A percentile compares a stretch with the other conserved stretches of the same genome.
Evolutionary conservation across 2,888 invertebrate genomes (phyloP).

Genomic region (Diarsia brunnea): DNA sequence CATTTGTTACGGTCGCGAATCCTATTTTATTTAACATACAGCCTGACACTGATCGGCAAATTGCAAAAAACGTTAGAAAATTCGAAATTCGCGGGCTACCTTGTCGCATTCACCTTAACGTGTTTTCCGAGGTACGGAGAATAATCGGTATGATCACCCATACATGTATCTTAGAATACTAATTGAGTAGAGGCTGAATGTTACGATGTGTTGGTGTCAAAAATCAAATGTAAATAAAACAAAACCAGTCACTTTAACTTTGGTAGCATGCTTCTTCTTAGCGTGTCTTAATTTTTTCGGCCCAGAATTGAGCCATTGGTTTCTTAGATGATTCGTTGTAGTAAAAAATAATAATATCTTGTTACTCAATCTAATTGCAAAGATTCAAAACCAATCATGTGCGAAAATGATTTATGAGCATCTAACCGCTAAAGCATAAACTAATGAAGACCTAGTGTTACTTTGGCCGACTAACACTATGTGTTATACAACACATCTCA

Average conservation of each 20-base stretch:
- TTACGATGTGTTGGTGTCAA: background rate
- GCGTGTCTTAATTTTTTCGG: background rate
- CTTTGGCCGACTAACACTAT: slow-evolving; percentile 11
- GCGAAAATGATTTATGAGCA: slow-evolving; percentile 4
- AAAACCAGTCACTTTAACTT: background rate
- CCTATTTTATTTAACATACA: too few relatives aligned
- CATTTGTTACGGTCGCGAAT: too few relatives aligned
- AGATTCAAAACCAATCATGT: background rate
- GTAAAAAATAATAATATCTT: background rate
- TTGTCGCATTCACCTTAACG: too few relatives aligned
- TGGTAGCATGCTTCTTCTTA: background rate
- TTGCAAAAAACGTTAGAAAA: too few relatives aligned
- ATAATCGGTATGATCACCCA: too few relatives aligned
- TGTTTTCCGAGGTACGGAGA: too few relatives aligned
- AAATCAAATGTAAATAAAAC: background rate
- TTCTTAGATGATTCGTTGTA: background rate
- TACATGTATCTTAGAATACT: too few relatives aligned
- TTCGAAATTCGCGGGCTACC: too few relatives aligned
- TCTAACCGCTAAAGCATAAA: background rate
- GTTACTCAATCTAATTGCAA: background rate
- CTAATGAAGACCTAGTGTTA: slow-evolving; percentile 16
- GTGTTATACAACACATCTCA: slow-evolving; percentile 11
- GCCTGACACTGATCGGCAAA: too few relatives aligned
- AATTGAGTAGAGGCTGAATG: too few relatives aligned
- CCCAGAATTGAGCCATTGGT: background rate